Evolutionary conservation across 2,113 vertebrate genomes (phyloP).

Genomic region (Corynorhinus townsendii): DNA sequence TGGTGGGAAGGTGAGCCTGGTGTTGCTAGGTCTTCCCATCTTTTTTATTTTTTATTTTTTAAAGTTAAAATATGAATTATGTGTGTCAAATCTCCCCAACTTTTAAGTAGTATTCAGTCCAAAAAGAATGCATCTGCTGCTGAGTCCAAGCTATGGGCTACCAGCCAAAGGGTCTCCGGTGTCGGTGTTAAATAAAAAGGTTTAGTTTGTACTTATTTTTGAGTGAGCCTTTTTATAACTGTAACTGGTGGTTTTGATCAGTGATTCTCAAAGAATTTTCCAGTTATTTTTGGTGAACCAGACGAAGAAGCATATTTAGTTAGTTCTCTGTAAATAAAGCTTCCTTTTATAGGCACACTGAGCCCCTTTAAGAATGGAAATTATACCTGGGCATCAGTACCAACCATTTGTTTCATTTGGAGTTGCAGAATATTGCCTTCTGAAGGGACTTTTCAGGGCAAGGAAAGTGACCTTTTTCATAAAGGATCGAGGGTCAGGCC

Average conservation of each 20-base stretch:
- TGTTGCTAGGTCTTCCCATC: not conserved
- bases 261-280: not conserved
- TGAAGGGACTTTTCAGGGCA: not conserved
- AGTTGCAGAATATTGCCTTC: not conserved
- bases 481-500: not conserved
- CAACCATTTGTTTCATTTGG: not conserved
- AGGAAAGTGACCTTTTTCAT: not conserved
- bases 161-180: not conserved
- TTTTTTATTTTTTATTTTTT: too few relatives aligned
- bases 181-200: not conserved
- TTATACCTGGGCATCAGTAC: not conserved
- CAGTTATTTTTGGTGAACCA: not conserved
- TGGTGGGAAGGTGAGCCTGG: not conserved
- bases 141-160: not conserved
- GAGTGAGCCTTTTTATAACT: not conserved
- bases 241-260: not conserved
- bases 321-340: not conserved
- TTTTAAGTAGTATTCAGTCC: not conserved
- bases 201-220: not conserved
- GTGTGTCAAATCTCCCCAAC: not conserved
- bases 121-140: not conserved
- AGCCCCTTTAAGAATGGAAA: not conserved
- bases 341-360: not conserved
- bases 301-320: not conserved
- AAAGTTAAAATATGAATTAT: not conserved